Percentiles rank a stretch among this genome's conserved stretches.
These are phyloP conservation scores for Phrynosoma platyrhinos DNA, from an alignment of 2,113 vertebrate species.

Conservation along the genomic window DNA sequence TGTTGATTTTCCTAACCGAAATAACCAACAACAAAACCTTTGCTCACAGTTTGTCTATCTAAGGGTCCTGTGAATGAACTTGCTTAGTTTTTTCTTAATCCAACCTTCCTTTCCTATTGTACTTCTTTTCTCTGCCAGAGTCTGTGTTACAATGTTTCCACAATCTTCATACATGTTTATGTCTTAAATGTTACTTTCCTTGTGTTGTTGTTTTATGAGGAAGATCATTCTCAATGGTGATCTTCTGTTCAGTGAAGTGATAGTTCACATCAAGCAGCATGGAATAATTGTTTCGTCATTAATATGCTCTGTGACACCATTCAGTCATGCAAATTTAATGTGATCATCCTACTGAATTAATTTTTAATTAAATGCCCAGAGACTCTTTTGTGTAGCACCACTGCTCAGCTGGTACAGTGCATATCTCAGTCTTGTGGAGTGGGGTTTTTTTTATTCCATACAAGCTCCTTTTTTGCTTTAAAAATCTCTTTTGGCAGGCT, in stretches of 20 bases:
- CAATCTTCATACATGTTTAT: constrained; percentile 11
- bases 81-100: too few relatives aligned
- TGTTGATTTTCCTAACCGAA: background rate
- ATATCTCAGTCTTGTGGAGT: fast-evolving
- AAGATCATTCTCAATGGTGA: background rate
- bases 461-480: background rate
- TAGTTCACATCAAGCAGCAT: background rate
- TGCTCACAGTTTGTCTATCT: background rate
- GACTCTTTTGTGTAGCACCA: background rate
- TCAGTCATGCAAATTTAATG: background rate
- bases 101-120: background rate
- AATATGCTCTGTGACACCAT: background rate
- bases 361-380: fast-evolving
- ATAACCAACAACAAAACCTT: background rate
- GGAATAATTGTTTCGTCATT: constrained; percentile 17
- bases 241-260: background rate
- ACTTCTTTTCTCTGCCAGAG: constrained; percentile 27
- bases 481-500: background rate
- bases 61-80: background rate
- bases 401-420: fast-evolving
- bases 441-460: background rate
- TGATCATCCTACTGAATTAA: fast-evolving
- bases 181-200: constrained; percentile 1
- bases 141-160: background rate
- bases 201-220: background rate